A percentile compares a stretch with the other conserved stretches of the same genome.
These are phyloP conservation scores for Lordiphosa fenestrarum DNA, from an alignment of 2,888 invertebrate species.

Conservation along the genomic window DNA sequence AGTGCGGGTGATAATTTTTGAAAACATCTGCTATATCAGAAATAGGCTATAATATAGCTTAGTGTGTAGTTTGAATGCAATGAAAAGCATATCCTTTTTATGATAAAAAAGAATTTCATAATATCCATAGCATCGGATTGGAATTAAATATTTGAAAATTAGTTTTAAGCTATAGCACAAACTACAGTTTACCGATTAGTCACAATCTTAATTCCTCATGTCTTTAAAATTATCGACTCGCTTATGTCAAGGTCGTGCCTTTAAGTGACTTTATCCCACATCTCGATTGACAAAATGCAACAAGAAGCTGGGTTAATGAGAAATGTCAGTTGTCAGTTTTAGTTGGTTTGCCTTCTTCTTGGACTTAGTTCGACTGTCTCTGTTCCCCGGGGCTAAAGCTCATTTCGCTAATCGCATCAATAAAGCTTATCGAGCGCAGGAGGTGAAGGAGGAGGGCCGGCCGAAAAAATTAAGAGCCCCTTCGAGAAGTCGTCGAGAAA, in stretches of 20 bases:
- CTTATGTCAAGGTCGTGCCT: constrained; percentile 43
- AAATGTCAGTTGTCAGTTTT: constrained; percentile 71
- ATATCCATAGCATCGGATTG: no score
- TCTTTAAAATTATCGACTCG: background rate
- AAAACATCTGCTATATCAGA: no score
- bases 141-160: no score
- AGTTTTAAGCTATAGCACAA: no score
- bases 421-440: constrained; percentile 63
- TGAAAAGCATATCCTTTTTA: no score
- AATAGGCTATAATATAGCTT: no score
- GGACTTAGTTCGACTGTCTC: background rate
- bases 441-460: background rate
- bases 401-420: constrained; percentile 76
- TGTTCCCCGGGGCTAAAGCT: constrained; percentile 46
- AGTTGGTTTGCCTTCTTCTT: constrained; percentile 27
- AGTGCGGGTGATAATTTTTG: no score
- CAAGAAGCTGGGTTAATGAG: constrained; percentile 64
- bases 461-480: constrained; percentile 49
- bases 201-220: no score
- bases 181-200: no score
- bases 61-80: no score
- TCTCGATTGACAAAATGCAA: constrained; percentile 60
- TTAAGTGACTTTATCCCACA: constrained; percentile 50
- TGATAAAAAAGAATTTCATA: no score
- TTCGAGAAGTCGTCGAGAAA: constrained; percentile 44